A percentile compares a stretch with the other conserved stretches of the same genome.
These are phyloP conservation scores for Drosophila pectinifera DNA, from an alignment of 1,140 invertebrate genomes.

Conservation along the genomic window DNA sequence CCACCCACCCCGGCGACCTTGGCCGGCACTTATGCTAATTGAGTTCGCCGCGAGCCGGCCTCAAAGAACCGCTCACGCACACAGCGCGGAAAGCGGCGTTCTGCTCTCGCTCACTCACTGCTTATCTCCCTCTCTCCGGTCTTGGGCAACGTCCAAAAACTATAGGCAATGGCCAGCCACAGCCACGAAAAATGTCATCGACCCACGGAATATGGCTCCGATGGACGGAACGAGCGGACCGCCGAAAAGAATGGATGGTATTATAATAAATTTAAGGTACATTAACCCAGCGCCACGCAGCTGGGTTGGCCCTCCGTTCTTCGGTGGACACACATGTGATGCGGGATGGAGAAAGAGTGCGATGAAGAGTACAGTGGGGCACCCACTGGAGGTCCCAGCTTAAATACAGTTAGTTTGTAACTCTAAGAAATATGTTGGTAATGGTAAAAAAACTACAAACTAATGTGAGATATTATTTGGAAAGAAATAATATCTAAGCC, in stretches of 20 bases:
- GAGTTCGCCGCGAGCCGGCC: conserved; percentile 17
- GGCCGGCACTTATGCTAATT: conserved; percentile 42
- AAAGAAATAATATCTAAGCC: too few relatives aligned
- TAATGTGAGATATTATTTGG: too few relatives aligned
- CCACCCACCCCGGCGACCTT: conserved; percentile 38
- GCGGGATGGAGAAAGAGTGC: conserved; percentile 3
- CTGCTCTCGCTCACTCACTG: conserved; percentile 6
- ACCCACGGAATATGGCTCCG: conserved; percentile 46
- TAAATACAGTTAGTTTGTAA: background rate
- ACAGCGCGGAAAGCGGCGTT: background rate
- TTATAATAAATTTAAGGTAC: conserved; percentile 83
- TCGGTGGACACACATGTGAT: conserved; percentile 16
- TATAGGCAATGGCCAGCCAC: conserved; percentile 48
- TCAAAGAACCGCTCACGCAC: conserved; percentile 9
- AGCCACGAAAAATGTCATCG: conserved; percentile 76
- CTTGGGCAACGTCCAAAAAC: conserved; percentile 40
- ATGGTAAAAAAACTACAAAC: too few relatives aligned
- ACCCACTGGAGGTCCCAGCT: too few relatives aligned
- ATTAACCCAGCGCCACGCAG: conserved; percentile 65
- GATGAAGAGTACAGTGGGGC: background rate
- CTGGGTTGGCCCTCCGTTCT: conserved; percentile 11
- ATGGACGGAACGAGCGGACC: conserved; percentile 21
- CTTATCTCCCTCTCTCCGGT: conserved; percentile 1
- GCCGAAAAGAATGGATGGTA: conserved; percentile 43
- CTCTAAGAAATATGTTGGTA: background rate